Percentiles rank a stretch among this genome's conserved stretches.
phyloP scores from a whole-genome alignment of 1,140 invertebrate species.

The Mactra quadrangularis region DNA sequence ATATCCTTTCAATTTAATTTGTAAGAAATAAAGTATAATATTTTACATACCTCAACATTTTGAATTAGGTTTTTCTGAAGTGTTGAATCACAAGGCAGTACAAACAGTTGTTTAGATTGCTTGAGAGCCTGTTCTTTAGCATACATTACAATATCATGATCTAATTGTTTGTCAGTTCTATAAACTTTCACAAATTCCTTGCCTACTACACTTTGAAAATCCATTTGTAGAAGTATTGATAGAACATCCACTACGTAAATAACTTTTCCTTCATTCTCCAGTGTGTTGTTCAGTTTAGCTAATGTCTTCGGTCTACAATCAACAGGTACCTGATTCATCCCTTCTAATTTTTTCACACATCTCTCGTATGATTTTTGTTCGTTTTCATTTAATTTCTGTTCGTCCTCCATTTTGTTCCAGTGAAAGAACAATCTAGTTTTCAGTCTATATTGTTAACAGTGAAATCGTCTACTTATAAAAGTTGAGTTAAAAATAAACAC shows the following conservation, averaged over 20 bases:
- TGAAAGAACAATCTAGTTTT: too few species aligned
- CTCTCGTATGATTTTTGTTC: neutral
- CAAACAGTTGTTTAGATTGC: neutral
- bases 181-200: neutral
- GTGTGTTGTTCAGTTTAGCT: conserved; percentile 23
- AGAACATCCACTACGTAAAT: neutral
- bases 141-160: neutral
- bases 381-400: too few species aligned
- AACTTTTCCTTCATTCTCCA: neutral
- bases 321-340: neutral
- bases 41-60: neutral
- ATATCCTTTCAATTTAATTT: neutral
- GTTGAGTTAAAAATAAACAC: too few species aligned
- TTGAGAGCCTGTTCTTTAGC: neutral
- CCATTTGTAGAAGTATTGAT: neutral
- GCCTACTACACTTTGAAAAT: neutral
- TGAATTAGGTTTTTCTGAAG: neutral
- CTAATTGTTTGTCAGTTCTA: conserved; percentile 4
- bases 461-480: too few species aligned
- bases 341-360: neutral
- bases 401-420: too few species aligned
- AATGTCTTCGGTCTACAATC: conserved; percentile 17
- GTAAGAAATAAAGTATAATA: too few species aligned
- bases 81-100: conserved; percentile 9
- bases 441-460: too few species aligned